Evolutionary conservation across 2,888 invertebrate genomes (phyloP), one percentile per base, ranked within the genome.

Genomic region (Erebia epiphron): DNA sequence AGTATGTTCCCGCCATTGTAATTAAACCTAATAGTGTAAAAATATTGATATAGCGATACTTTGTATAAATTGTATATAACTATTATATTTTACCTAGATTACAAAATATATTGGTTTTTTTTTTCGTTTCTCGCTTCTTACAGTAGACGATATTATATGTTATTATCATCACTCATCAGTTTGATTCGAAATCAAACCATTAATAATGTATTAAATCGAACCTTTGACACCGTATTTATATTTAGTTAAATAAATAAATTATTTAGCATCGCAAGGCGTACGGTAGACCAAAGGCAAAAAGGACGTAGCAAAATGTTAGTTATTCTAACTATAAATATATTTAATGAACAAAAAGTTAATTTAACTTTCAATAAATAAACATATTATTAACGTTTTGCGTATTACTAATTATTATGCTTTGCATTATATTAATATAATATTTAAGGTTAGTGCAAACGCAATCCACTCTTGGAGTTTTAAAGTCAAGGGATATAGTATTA

Each of bases 391-490:
- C 46, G 8, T 16, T 54, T 54, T 18, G 54, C 16, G 54, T 54
- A 26, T 14, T 35, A 14, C 35, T 58, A 35, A 13, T 57, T 63
- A 63, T 26, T 63, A 63, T 63, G 63, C 50, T 63, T n/a, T 10
- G 26, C 35, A 16, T 41, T n/a, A 7, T 58, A 35, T 41, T 10
- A 52, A n/a, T n/a, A 52, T 14, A 14, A 54, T 57, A 57, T 13
- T 57, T 57, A 21, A 13, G 82, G 87, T 90, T 89, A 90, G 88
- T 88, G 83, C 84, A 76, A 82, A 83, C 64, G 64, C 81, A 82
- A 76, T 80, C 79, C 83, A 79, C 82, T 83, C 79, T 78, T 35
- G 1, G 10, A n/a, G 10, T 43, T 16, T 18, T 18, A 4, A 13
- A 46, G 18, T 61, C 78, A 74, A 75, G 75, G 82, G 77, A 80